Evolutionary conservation across 2,113 vertebrate genomes (phyloP).

Genomic region (Melanotaenia duboulayi): DNA sequence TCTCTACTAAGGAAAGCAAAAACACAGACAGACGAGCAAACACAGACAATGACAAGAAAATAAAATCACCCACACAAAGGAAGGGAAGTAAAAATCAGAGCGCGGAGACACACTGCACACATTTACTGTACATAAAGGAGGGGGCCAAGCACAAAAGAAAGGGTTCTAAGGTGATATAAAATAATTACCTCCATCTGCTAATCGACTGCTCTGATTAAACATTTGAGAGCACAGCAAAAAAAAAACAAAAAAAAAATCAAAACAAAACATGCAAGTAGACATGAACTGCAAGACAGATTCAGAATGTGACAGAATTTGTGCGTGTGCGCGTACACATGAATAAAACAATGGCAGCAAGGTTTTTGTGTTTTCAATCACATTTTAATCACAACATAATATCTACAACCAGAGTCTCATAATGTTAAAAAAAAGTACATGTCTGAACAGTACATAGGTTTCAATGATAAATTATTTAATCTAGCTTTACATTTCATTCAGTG

Average conservation of each 20-base stretch:
- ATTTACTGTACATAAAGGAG: slow-evolving; percentile 21
- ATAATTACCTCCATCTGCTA: slow-evolving; percentile 75
- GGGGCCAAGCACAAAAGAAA: slow-evolving; percentile 38
- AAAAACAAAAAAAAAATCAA: slow-evolving; percentile 19
- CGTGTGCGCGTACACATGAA: slow-evolving; percentile 15
- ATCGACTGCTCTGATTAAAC: slow-evolving; percentile 65
- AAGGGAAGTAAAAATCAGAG: slow-evolving; percentile 52
- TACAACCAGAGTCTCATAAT: slow-evolving; percentile 47
- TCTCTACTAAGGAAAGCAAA: slow-evolving; percentile 61
- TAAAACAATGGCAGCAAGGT: slow-evolving; percentile 14
- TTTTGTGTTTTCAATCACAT: slow-evolving; percentile 41
- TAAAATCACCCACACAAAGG: slow-evolving; percentile 33
- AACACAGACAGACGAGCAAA: slow-evolving; percentile 66
- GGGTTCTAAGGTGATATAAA: slow-evolving; percentile 41
- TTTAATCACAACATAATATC: slow-evolving; percentile 72
- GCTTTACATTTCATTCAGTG: slow-evolving; percentile 30
- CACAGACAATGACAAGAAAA: slow-evolving; percentile 52
- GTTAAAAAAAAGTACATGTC: slow-evolving; percentile 64
- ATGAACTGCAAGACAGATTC: slow-evolving; percentile 35
- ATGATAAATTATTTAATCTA: slow-evolving; percentile 31
- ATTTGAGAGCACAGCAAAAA: slow-evolving; percentile 34
- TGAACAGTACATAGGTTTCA: slow-evolving; percentile 49
- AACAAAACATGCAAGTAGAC: slow-evolving; percentile 55
- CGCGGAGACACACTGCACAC: slow-evolving; percentile 25
- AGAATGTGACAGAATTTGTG: background rate